These are phyloP conservation scores for Hemicrepidius hirtus DNA, from an alignment of 2,888 invertebrate species.

Conservation along the genomic window DNA sequence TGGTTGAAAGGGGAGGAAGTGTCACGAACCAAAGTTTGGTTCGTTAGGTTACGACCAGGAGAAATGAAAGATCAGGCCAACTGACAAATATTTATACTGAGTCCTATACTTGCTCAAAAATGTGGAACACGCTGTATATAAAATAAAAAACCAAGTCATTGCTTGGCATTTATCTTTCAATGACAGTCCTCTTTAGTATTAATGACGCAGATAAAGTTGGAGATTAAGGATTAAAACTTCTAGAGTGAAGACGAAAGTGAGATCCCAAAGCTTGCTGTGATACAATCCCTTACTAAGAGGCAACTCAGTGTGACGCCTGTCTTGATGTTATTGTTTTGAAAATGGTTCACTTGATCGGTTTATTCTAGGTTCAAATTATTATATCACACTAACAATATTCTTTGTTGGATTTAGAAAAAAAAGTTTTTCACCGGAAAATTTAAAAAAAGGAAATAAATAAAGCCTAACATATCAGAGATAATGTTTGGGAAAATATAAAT, in stretches of 20 bases:
- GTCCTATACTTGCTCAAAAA: no score
- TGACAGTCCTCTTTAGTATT: conserved; percentile 14
- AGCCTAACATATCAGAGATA: background rate
- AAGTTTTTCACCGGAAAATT: background rate
- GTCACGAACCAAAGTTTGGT: no score
- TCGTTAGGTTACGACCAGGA: no score
- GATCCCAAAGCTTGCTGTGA: conserved; percentile 24
- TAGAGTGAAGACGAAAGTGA: conserved; percentile 11
- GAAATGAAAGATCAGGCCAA: no score
- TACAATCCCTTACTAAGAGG: conserved; percentile 22
- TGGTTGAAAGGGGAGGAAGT: no score
- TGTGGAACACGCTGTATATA: no score
- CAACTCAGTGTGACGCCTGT: conserved; percentile 32
- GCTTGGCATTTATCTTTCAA: no score
- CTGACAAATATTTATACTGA: no score
- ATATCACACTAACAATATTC: background rate
- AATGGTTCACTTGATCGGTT: background rate
- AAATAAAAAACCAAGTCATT: no score
- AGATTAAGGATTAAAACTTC: conserved; percentile 27
- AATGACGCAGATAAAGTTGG: conserved; percentile 30
- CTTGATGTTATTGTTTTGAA: background rate
- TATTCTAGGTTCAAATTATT: background rate
- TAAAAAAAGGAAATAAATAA: conserved; percentile 12
- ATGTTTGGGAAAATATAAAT: conserved; percentile 29
- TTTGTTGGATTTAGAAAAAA: background rate